phyloP scores from a whole-genome alignment of 35 echinoderm and acorn worm genomes.

The Hemicentrotus pulcherrimus region DNA sequence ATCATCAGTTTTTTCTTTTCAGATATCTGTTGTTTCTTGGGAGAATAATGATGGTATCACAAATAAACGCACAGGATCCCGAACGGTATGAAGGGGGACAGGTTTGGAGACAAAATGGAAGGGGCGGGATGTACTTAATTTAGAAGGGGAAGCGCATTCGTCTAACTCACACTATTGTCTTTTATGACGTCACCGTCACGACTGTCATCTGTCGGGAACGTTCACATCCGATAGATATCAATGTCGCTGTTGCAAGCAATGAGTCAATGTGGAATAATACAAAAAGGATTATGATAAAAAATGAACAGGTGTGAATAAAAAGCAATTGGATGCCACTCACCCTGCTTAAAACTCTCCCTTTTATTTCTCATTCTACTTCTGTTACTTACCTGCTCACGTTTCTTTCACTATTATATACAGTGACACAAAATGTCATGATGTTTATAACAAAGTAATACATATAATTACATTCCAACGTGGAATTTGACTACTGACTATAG shows the following conservation, averaged over 20 bases:
- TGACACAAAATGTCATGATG: too few relatives aligned
- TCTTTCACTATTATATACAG: too few relatives aligned
- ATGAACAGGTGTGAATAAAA: not conserved
- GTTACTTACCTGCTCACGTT: too few relatives aligned
- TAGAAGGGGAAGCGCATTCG: not conserved
- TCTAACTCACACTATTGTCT: not conserved
- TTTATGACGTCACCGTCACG: not conserved
- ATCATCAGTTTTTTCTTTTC: not conserved
- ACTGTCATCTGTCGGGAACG: not conserved
- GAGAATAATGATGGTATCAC: not conserved
- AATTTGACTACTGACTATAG: too few relatives aligned
- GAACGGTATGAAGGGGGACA: not conserved
- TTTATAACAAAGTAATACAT: too few relatives aligned
- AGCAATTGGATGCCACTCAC: not conserved
- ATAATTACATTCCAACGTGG: too few relatives aligned
- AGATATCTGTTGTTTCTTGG: not conserved
- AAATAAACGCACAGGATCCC: not conserved
- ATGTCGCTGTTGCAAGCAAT: not conserved
- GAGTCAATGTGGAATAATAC: not conserved
- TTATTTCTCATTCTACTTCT: not conserved
- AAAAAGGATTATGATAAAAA: not conserved
- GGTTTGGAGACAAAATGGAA: not conserved
- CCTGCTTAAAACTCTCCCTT: not conserved
- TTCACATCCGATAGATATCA: not conserved
- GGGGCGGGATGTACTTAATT: not conserved